Evolutionary conservation across 2,888 invertebrate genomes (phyloP).

Genomic region (Cryptocephalus moraei): DNA sequence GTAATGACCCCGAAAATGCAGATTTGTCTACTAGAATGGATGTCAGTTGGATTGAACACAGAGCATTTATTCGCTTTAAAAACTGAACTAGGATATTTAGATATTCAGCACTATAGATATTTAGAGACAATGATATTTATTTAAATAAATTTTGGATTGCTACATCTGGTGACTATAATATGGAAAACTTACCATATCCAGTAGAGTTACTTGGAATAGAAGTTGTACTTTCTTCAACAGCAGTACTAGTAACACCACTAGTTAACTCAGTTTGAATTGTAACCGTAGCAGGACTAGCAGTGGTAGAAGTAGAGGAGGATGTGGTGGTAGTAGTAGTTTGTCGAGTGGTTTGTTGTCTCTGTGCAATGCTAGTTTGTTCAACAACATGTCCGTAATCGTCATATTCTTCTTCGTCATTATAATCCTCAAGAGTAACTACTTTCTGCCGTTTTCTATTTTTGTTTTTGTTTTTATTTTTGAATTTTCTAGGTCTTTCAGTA

Average conservation of each 20-base stretch:
- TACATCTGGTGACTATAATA: no score
- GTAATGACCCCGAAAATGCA: no score
- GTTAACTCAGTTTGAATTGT: neutral
- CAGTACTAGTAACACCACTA: slow-evolving; percentile 25
- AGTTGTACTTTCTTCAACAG: slow-evolving; percentile 17
- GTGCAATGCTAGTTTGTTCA: slow-evolving; percentile 10
- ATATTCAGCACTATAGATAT: no score
- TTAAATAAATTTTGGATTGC: no score
- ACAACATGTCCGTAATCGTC: slow-evolving; percentile 10
- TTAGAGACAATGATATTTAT: no score
- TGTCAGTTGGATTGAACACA: no score
- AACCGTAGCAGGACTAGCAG: slow-evolving; percentile 30
- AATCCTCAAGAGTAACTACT: slow-evolving; percentile 11
- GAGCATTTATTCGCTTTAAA: no score
- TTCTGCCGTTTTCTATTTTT: slow-evolving; percentile 9
- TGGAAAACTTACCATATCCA: slow-evolving; percentile 16
- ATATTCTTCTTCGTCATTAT: slow-evolving; percentile 12
- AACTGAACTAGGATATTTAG: no score
- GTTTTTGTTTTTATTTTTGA: slow-evolving; percentile 11
- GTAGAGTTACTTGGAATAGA: slow-evolving; percentile 9
- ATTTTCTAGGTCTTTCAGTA: slow-evolving; percentile 11
- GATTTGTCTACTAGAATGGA: no score
- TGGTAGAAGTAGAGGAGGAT: slow-evolving; percentile 17
- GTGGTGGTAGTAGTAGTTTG: slow-evolving; percentile 9
- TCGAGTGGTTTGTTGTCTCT: slow-evolving; percentile 11